A percentile compares a stretch with the other conserved stretches of the same genome.
Conservation (phyloP, 1,140 invertebrate genomes). For the Drosophila obscura region DNA sequence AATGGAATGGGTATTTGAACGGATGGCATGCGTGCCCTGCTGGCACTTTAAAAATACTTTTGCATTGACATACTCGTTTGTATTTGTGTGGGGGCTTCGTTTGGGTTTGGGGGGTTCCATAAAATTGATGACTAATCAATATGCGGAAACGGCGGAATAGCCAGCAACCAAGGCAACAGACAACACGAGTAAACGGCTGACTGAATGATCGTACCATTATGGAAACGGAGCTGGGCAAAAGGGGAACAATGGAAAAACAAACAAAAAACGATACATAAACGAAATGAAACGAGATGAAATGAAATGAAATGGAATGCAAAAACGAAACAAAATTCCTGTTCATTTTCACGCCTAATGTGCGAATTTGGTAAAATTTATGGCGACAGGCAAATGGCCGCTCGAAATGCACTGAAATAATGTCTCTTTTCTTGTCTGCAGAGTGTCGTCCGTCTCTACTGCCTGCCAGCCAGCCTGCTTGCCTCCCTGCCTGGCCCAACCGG, state of each 20-base stretch:
- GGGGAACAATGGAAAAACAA: background rate
- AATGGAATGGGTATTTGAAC: slow-evolving; percentile 32
- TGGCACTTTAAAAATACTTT: slow-evolving; percentile 72
- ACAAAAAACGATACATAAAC: slow-evolving; percentile 1
- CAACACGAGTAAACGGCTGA: slow-evolving; percentile 17
- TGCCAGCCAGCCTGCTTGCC: background rate
- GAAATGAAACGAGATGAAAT: background rate
- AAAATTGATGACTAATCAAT: slow-evolving; percentile 78
- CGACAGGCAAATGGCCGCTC: slow-evolving; percentile 65
- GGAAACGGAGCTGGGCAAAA: background rate
- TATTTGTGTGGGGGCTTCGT: background rate
- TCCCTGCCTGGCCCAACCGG: background rate
- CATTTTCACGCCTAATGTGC: slow-evolving; percentile 72
- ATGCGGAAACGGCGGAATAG: slow-evolving; percentile 16
- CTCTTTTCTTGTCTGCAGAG: slow-evolving; percentile 10
- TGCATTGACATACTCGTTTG: slow-evolving; percentile 71
- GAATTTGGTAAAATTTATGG: slow-evolving; percentile 75
- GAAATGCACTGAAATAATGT: slow-evolving; percentile 70
- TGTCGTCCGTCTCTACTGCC: too few relatives aligned
- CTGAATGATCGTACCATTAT: background rate
- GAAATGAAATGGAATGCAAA: slow-evolving; percentile 24
- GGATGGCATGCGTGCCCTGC: slow-evolving; percentile 13
- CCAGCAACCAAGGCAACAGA: slow-evolving; percentile 59
- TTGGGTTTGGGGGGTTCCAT: slow-evolving; percentile 34
- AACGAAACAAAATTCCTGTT: slow-evolving; percentile 23